Evolutionary conservation across 2,797 vertebrate genomes (phyloP).

Genomic region (Phrynocephalus guinanensis): DNA sequence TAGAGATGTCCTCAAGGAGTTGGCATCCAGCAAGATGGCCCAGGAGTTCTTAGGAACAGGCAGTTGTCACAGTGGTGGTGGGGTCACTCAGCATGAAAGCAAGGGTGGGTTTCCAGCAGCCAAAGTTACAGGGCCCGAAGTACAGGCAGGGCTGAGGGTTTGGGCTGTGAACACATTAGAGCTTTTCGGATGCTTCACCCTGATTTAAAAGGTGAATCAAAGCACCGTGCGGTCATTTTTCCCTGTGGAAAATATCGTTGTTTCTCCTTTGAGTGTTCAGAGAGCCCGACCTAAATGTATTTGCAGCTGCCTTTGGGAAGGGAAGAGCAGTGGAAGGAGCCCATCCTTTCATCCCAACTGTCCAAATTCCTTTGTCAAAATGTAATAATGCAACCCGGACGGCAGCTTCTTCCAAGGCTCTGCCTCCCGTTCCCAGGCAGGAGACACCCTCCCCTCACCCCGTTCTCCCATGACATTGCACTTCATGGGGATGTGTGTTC

Average conservation of each 20-base stretch:
- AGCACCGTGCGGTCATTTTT: too few relatives aligned
- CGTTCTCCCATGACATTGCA: background rate
- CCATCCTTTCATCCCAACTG: slow-evolving; percentile 10
- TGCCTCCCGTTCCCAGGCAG: slow-evolving; percentile 10
- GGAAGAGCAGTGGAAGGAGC: background rate
- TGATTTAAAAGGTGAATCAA: too few relatives aligned
- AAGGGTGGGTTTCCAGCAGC: background rate
- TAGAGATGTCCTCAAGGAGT: too few relatives aligned
- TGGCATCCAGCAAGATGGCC: too few relatives aligned
- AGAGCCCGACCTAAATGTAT: background rate
- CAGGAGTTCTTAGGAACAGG: too few relatives aligned
- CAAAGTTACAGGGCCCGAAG: background rate
- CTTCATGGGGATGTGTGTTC: background rate
- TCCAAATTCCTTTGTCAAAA: slow-evolving; percentile 36
- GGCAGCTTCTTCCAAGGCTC: background rate
- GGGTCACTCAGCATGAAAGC: background rate
- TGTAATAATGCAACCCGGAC: slow-evolving; percentile 32
- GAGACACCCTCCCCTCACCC: background rate
- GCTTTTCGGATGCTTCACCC: too few relatives aligned
- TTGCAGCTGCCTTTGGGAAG: slow-evolving; percentile 36
- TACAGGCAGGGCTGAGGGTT: background rate
- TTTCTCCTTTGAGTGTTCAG: background rate
- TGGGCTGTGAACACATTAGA: too few relatives aligned
- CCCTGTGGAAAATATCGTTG: background rate
- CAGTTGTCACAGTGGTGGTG: too few relatives aligned